Evolutionary conservation across 2,888 invertebrate species (phyloP).

Genomic region (Sphecodes monilicornis): DNA sequence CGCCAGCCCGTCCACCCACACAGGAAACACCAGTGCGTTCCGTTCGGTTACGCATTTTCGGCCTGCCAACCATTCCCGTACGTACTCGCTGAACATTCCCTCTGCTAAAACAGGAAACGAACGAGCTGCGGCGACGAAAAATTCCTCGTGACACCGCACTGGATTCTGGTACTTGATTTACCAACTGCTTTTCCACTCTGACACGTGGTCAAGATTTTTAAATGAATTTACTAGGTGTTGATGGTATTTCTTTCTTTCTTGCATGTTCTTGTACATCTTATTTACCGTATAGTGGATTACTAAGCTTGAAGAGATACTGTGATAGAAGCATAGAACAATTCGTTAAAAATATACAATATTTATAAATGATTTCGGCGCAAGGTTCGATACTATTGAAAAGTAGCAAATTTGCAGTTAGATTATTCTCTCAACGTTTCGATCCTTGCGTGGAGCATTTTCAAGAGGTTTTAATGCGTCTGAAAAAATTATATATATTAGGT

Average conservation of each 20-base stretch:
- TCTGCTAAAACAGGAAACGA: neutral
- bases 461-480: too few species aligned
- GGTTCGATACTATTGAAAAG: too few species aligned
- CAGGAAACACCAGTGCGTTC: neutral
- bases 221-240: neutral
- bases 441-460: too few species aligned
- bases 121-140: neutral
- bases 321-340: too few species aligned
- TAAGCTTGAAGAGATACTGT: too few species aligned
- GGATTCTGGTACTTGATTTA: neutral
- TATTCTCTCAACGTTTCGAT: too few species aligned
- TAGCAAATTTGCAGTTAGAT: too few species aligned
- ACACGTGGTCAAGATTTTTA: neutral
- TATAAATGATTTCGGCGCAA: too few species aligned
- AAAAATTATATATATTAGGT: too few species aligned
- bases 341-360: too few species aligned
- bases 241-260: neutral
- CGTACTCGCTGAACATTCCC: neutral
- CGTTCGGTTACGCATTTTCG: constrained; percentile 47
- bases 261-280: too few species aligned
- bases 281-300: too few species aligned
- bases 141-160: neutral
- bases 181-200: neutral
- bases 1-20: neutral
- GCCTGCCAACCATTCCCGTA: constrained; percentile 26